phyloP scores from a whole-genome alignment of 2,113 vertebrate species.

The Thamnophis sirtalis region DNA sequence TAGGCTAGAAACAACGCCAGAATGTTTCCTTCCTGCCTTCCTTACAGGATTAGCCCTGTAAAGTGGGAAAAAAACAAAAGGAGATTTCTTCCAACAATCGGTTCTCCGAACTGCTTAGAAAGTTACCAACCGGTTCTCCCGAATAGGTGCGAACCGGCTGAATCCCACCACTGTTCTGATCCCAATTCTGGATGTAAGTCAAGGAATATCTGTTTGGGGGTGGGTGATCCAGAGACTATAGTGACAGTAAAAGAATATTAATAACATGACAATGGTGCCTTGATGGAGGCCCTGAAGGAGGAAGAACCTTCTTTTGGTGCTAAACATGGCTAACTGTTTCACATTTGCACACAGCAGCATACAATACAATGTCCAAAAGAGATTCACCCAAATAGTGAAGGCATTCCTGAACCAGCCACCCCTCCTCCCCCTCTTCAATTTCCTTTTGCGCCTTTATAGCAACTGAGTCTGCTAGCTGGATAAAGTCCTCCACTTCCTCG shows the following conservation, averaged over 20 bases:
- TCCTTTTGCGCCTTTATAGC: slow-evolving; percentile 67
- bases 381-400: slow-evolving; percentile 58
- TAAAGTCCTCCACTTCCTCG: slow-evolving; percentile 80
- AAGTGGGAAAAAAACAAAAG: too few relatives aligned
- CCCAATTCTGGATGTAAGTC: background rate
- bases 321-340: slow-evolving; percentile 68
- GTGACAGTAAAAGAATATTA: background rate
- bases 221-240: background rate
- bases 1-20: too few relatives aligned
- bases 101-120: too few relatives aligned
- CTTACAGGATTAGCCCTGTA: too few relatives aligned
- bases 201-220: background rate
- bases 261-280: background rate
- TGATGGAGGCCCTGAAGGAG: background rate
- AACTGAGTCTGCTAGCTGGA: slow-evolving; percentile 81
- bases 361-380: slow-evolving; percentile 54
- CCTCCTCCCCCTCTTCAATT: slow-evolving; percentile 30
- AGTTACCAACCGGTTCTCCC: too few relatives aligned
- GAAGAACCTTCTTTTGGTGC: slow-evolving; percentile 38
- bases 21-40: too few relatives aligned
- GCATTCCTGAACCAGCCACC: slow-evolving; percentile 60
- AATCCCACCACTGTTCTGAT: too few relatives aligned
- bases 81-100: too few relatives aligned
- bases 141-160: too few relatives aligned
- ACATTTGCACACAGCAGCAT: slow-evolving; percentile 39